These are phyloP conservation scores for Ailurus styani DNA, from an alignment of 2,113 vertebrate species.

Conservation along the genomic window DNA sequence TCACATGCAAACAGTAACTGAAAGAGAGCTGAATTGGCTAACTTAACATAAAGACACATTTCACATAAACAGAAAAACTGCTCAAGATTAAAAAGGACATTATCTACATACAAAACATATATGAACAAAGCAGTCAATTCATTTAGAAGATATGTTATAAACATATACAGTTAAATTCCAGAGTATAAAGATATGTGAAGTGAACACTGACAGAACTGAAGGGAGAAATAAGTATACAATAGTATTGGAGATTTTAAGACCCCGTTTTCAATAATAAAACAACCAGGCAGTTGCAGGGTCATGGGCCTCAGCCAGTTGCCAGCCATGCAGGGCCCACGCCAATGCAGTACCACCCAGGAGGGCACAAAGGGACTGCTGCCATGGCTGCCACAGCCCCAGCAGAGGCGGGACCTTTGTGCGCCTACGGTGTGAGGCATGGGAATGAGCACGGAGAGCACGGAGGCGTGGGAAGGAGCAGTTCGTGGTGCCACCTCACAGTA, in stretches of 20 bases:
- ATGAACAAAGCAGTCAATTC: not conserved
- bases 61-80: not conserved
- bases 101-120: not conserved
- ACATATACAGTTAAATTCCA: not conserved
- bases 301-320: not conserved
- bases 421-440: not conserved
- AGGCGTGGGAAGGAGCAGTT: not conserved
- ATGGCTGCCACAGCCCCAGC: not conserved
- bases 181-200: not conserved
- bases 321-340: not conserved
- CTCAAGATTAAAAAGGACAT: not conserved
- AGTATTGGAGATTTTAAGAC: not conserved
- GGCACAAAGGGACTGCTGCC: not conserved
- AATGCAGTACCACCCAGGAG: not conserved
- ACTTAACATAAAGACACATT: not conserved
- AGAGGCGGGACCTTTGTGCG: not conserved
- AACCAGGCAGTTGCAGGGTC: not conserved
- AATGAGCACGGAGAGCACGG: not conserved
- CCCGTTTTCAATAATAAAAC: not conserved
- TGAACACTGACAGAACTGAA: not conserved
- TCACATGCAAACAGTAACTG: not conserved
- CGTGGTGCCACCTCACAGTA: not conserved
- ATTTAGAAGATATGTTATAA: not conserved
- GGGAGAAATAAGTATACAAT: not conserved
- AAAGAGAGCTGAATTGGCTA: not conserved